Base-by-base conservation (phyloP, 1,140 invertebrate species). In the Listronotus oregonensis region DNA sequence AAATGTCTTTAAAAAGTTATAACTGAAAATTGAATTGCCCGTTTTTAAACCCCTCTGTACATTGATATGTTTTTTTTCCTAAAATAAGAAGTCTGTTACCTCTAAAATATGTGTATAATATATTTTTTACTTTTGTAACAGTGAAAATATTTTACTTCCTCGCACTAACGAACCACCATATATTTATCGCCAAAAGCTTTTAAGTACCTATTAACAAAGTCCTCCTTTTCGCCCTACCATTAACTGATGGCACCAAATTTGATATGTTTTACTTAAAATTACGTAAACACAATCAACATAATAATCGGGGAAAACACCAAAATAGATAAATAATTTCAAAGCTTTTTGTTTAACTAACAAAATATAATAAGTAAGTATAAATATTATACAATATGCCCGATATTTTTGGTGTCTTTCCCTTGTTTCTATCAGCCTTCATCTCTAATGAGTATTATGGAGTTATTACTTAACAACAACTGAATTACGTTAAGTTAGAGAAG, bases 361-460 rank as follows among this genome's bases (percentile, higher is more conserved):
- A 57, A 21, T 58, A 66, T 47, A 52, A 62, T 47, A 59, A 15
- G 64, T 63, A 68, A 70, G 74, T 74, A 76, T 74, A 76, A 74
- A 76, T 73, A 76, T 76, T 75, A 75, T 75, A 75, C 74, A 74
- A 55, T 63, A 68, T 51, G 12, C 4, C 14, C 8, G 17, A 32
- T 42, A 42, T 50, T 67, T 69, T 67, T 37, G 47, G 56, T 58
- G 51, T 49, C 56, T 60, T 60, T 64, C 57, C 51, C 50, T 55
- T 55, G 54, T 69, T 56, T 66, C 64, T 66, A 69, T 77, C 74
- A 77, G 74, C 74, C 75, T 75, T 76, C 69, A 64, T 74, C 74
- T 74, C 72, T 74, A 73, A 69, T 77, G 74, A 75, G 75, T 76
- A 76, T 74, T 74, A 62, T 64, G 67, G 59, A 65, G 51, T 14